Conservation (phyloP, 2,113 vertebrate species). For the Antechinus stuartii region DNA sequence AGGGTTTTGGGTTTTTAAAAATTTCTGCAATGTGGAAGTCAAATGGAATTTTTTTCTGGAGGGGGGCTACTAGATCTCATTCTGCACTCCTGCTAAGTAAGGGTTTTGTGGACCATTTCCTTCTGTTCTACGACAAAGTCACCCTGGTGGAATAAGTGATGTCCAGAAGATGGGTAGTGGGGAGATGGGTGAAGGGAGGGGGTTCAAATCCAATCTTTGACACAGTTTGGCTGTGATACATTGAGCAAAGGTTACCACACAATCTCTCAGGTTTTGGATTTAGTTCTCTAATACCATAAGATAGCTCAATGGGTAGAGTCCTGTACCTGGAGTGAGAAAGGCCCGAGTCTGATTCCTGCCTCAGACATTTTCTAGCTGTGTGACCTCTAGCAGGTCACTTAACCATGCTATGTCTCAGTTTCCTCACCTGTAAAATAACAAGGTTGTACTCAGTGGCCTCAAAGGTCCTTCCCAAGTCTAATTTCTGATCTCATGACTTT, state of each 20-base stretch:
- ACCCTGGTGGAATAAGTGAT: neutral
- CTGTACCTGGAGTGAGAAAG: neutral
- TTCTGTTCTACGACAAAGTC: neutral
- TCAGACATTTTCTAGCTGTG: neutral
- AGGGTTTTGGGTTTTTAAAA: slow-evolving; percentile 12
- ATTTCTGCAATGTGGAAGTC: slow-evolving; percentile 38
- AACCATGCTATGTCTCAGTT: slow-evolving; percentile 8
- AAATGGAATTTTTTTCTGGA: slow-evolving; percentile 22
- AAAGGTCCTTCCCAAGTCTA: neutral
- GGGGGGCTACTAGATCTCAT: slow-evolving; percentile 3
- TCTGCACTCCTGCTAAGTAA: neutral
- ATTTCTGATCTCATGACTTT: neutral
- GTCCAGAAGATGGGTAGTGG: neutral
- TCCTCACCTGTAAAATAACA: slow-evolving; percentile 12
- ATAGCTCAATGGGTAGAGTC: neutral
- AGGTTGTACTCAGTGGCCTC: neutral
- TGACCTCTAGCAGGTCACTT: neutral
- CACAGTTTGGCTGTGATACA: no score
- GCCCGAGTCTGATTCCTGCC: neutral
- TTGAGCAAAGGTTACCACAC: no score
- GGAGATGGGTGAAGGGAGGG: neutral
- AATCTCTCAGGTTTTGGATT: neutral
- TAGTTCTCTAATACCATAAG: neutral
- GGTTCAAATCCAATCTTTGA: no score
- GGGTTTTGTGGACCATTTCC: neutral